These are phyloP conservation scores for Xiphorhynchus elegans DNA, from an alignment of 2,113 vertebrate species.

Conservation along the genomic window DNA sequence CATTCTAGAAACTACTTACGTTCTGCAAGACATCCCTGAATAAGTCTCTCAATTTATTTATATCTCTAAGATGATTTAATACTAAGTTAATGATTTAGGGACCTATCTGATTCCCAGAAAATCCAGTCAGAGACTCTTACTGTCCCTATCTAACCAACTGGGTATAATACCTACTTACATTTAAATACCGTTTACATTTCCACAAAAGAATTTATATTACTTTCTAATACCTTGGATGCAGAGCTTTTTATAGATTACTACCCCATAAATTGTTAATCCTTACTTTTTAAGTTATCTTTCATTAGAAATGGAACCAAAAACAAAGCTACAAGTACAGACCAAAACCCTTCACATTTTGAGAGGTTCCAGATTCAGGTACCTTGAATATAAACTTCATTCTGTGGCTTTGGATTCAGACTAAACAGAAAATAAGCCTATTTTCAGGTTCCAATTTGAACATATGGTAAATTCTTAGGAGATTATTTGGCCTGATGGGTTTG, in stretches of 20 bases:
- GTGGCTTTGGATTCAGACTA: conserved; percentile 20
- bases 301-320: conserved; percentile 20
- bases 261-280: background rate
- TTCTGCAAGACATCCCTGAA: conserved; percentile 37
- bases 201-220: conserved; percentile 62
- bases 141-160: conserved; percentile 39
- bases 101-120: conserved; percentile 58
- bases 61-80: conserved; percentile 60
- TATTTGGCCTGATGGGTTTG: conserved; percentile 14
- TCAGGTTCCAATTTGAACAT: conserved; percentile 5
- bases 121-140: background rate
- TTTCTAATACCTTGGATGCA: conserved; percentile 45
- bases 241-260: conserved; percentile 38
- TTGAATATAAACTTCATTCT: conserved; percentile 1
- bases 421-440: conserved; percentile 18
- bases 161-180: conserved; percentile 22
- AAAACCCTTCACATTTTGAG: background rate
- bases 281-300: conserved; percentile 25
- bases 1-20: conserved; percentile 50
- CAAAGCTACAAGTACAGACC: background rate
- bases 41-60: conserved; percentile 55
- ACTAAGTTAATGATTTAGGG: conserved; percentile 59
- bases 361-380: conserved; percentile 19
- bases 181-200: conserved; percentile 44
- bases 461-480: conserved; percentile 30